Evolutionary conservation across 2,113 vertebrate genomes (phyloP), one percentile per base, ranked within the genome.

Genomic region (Prunella fulvescens): DNA sequence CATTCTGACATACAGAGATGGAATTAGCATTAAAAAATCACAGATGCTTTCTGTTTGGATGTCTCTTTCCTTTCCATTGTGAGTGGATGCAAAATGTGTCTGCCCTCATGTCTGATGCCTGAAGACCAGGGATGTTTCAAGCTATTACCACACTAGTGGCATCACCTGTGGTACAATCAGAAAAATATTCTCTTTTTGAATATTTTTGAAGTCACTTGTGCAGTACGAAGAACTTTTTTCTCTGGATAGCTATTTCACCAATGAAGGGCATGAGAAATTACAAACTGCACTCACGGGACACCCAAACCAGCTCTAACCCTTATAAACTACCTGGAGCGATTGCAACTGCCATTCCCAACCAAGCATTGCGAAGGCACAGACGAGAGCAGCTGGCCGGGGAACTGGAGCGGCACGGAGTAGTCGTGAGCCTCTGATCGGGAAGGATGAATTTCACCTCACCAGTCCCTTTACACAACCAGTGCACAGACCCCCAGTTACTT

Each of bases 391-490:
- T 88, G 81, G 66, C 48, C 51, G n/a, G 90, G 76, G 88, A 92
- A 51, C 56, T 57, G 72, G 58, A 92, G 82, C 1, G 0, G 77
- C 6, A 1, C 3, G 0, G 72, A 86, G 28, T 19, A 71, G 76
- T 64, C 67, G 24, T 26, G 39, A 95, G 47, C 35, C 56, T 77
- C 62, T 22, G 67, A 58, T 0, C 2, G 31, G 51, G 76, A 92
- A 94, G 76, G 82, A 90, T 88, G 85, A 84, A 94, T 95, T 95
- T 93, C 72, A 90, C 69, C 64, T 86, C 76, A 58, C 35, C 26
- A 61, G 85, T 62, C 71, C 67, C 82, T 95, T 94, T 88, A 92
- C n/a, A 67, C 35, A 90, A n/a, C 35, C 51, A 31, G 5, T 48
- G 47, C 64, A 66, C 6, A 93, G 22, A 83, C 23, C 60, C 42